phyloP scores from a whole-genome alignment of 1,140 invertebrate species.

The Arctopsyche grandis region DNA sequence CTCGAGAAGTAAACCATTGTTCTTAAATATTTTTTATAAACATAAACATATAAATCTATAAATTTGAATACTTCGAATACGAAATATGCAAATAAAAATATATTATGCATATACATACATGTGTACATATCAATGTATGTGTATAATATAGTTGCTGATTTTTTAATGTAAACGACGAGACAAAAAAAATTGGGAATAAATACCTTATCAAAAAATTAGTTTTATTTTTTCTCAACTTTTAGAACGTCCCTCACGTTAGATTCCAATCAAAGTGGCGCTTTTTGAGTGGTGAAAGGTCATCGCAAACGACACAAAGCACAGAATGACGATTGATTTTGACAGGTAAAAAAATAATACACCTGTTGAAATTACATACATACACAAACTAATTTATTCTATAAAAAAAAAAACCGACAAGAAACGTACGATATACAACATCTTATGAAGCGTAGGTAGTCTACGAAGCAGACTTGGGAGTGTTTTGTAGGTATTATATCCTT shows the following conservation, averaged over 20 bases:
- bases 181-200: too few species aligned
- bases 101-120: not conserved
- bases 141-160: too few species aligned
- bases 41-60: too few species aligned
- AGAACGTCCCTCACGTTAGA: not conserved
- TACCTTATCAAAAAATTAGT: too few species aligned
- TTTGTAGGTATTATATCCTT: not conserved
- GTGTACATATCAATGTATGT: not conserved
- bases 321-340: not conserved
- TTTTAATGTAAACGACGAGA: too few species aligned
- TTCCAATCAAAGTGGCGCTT: slow-evolving; percentile 3
- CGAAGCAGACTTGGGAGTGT: not conserved
- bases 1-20: too few species aligned
- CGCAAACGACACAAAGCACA: not conserved
- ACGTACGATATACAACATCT: too few species aligned
- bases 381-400: too few species aligned
- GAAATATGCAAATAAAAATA: not conserved
- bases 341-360: not conserved
- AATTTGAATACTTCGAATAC: too few species aligned
- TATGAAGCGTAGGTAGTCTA: not conserved
- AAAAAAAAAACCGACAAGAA: too few species aligned
- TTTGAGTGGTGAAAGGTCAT: slow-evolving; percentile 10
- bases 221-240: not conserved
- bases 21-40: too few species aligned
- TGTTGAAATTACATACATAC: too few species aligned